phyloP scores from a whole-genome alignment of 2,113 vertebrate genomes.

The Xenopus borealis region DNA sequence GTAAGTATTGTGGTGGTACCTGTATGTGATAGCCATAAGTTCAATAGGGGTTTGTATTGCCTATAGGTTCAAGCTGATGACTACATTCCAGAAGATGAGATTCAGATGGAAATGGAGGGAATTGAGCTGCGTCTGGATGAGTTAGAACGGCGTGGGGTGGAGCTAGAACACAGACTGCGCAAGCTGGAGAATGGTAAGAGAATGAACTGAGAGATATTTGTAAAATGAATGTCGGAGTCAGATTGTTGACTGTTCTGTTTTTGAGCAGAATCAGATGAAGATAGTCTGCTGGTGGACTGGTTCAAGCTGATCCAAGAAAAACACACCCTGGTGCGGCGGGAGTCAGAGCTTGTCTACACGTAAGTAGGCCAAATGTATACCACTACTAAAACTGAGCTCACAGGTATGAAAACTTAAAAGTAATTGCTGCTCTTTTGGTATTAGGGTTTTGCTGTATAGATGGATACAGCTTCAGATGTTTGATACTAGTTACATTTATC shows the following conservation, averaged over 20 bases:
- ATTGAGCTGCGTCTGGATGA: conserved; percentile 76
- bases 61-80: conserved; percentile 82
- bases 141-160: conserved; percentile 78
- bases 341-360: conserved; percentile 85
- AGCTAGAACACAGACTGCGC: conserved; percentile 80
- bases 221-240: conserved; percentile 23
- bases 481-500: too few species aligned
- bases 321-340: conserved; percentile 74
- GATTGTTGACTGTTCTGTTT: conserved; percentile 10
- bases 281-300: conserved; percentile 82
- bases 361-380: conserved; percentile 61
- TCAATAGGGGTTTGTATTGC: too few species aligned
- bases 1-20: too few species aligned
- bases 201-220: neutral
- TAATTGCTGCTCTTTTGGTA: too few species aligned
- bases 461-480: too few species aligned
- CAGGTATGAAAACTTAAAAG: too few species aligned
- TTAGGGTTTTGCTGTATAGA: too few species aligned
- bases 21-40: too few species aligned
- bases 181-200: conserved; percentile 66
- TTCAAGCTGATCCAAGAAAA: conserved; percentile 85
- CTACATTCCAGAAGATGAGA: conserved; percentile 71
- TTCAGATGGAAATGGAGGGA: conserved; percentile 74
- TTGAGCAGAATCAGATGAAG: conserved; percentile 76
- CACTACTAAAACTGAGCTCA: too few species aligned